Conservation (phyloP, 2,797 vertebrate genomes). For the Mico argentatus region DNA sequence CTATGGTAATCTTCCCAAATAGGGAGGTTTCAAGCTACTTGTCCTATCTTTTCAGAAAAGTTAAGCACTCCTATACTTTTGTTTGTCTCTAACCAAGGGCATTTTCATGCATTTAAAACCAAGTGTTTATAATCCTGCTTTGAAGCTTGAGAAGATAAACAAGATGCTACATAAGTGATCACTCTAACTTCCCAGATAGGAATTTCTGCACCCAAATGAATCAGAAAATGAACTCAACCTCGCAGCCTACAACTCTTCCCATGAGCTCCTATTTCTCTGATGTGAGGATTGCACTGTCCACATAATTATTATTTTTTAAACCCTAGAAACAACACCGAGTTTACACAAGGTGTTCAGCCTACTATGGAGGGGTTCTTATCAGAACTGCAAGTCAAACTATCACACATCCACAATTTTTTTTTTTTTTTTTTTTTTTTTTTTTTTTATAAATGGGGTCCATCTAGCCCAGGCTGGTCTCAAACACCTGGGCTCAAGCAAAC, state of each 20-base stretch:
- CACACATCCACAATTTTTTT: not conserved
- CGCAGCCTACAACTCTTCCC: not conserved
- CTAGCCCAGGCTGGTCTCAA: no score
- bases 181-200: not conserved
- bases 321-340: not conserved
- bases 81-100: not conserved
- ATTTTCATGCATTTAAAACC: not conserved
- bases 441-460: no score
- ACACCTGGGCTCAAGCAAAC: no score
- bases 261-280: not conserved
- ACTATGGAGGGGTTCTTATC: not conserved
- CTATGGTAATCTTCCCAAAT: not conserved
- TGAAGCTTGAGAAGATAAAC: not conserved
- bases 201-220: not conserved
- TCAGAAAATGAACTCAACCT: not conserved
- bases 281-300: not conserved
- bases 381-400: not conserved
- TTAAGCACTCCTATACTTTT: not conserved
- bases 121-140: not conserved
- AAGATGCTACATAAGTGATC: not conserved
- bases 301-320: not conserved
- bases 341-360: not conserved
- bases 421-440: no score
- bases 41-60: not conserved
- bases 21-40: not conserved